Base-by-base conservation (phyloP, 2,888 invertebrate species). In the Anoncus sp. region DNA sequence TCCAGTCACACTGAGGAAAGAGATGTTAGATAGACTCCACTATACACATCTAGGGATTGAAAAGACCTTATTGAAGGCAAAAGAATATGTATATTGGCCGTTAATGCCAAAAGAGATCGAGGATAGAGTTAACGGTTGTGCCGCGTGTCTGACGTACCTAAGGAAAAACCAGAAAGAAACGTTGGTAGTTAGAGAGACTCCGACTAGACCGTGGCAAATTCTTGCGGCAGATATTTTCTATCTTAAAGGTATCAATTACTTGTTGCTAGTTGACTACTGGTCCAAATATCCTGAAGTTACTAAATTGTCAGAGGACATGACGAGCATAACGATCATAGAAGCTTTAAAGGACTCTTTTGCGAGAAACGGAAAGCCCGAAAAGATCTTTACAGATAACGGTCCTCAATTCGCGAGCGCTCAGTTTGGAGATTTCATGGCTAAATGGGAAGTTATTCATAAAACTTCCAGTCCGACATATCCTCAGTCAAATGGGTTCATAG, bases 201-300 rank as follows among this genome's bases (percentile, higher is more conserved):
- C 82, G 38, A 66, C 57, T 9, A 71, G 75, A 49, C 84, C 84
- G 20, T 86, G 84, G 84, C 77, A 84, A 75, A 67, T 60, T 27
- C 35, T 84, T 27, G 81, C 81, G 7, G 73, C 77, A 22, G 84
- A 85, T 74, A 53, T 87, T n/a, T 86, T 84, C 74, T 62, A 84
- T 40, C 70, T 80, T 12, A 53, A 82, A 35, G 73, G 69, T 6
- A 75, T 79, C 43, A 57, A 70, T 27, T 85, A 81, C 51, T 62
- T 86, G 7, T 57, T 86, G 40, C 63, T 86, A 38, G 83, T 83
- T 3, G 84, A 85, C 74, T 63, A 55, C n/a, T 85, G 82, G 77
- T 84, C 82, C 3, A 83, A 81, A 75, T 85, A 66, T 79, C 80
- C 82, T 7, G 85, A 86, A 82, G 35, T 85, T 9, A 57, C 70